Percentiles rank a stretch among this genome's conserved stretches.
Evolutionary conservation across 2,888 invertebrate species (phyloP).

Genomic region (Cordilura impudica): DNA sequence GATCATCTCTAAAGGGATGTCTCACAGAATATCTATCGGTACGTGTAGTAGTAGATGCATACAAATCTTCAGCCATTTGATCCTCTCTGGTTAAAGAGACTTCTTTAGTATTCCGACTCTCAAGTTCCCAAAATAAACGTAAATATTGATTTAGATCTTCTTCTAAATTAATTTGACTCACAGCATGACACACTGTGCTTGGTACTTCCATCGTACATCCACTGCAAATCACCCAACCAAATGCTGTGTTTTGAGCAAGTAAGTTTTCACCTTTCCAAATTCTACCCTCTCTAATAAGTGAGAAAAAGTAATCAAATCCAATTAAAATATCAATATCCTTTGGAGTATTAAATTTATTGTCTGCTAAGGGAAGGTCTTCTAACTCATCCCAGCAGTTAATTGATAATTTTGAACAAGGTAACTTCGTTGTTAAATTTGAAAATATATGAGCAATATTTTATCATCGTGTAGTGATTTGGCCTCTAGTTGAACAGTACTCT

Average conservation of each 20-base stretch:
- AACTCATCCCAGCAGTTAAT: conserved; percentile 29
- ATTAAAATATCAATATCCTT: conserved; percentile 13
- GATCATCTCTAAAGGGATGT: not conserved
- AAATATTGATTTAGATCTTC: conserved; percentile 20
- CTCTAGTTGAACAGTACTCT: not conserved
- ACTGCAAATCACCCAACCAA: conserved; percentile 30
- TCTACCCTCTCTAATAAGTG: conserved; percentile 6
- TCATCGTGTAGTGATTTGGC: not conserved
- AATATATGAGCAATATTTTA: conserved; percentile 7
- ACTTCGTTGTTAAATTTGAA: conserved; percentile 9
- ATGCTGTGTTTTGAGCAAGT: conserved; percentile 26
- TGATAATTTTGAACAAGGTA: conserved; percentile 1
- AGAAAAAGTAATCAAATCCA: conserved; percentile 20
- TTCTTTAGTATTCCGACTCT: not conserved
- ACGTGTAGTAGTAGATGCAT: not conserved
- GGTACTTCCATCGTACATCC: conserved; percentile 9
- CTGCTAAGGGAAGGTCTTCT: conserved; percentile 27
- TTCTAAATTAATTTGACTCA: not conserved
- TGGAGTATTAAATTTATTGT: conserved; percentile 22
- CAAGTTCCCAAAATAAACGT: not conserved
- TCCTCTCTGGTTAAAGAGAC: not conserved
- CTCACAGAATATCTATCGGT: not conserved
- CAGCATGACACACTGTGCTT: not conserved
- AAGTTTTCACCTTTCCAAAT: not conserved
- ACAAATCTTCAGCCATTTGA: conserved; percentile 16